Percentiles rank a stretch among this genome's conserved stretches.
phyloP scores from a whole-genome alignment of 2,113 vertebrate species.

The Megalops atlanticus region DNA sequence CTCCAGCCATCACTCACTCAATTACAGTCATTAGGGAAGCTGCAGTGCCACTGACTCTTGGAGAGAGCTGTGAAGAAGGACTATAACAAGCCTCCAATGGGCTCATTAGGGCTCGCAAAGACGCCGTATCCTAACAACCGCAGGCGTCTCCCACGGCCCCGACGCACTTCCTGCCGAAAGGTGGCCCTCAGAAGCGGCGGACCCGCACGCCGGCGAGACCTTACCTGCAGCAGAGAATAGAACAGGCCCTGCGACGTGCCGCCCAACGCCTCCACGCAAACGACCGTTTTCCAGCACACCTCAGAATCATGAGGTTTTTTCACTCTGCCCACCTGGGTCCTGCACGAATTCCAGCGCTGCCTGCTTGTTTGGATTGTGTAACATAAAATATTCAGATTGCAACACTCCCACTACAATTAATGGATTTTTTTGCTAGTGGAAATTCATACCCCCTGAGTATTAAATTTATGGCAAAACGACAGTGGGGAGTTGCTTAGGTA shows the following conservation, averaged over 20 bases:
- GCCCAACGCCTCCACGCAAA: neutral
- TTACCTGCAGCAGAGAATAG: neutral
- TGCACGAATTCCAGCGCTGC: neutral
- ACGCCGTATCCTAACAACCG: conserved; percentile 56
- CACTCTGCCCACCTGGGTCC: neutral
- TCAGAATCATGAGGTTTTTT: neutral
- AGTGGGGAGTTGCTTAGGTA: neutral
- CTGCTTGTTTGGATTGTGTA: neutral
- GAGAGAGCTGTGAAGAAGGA: conserved; percentile 26
- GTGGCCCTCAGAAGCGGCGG: neutral
- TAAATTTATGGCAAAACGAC: neutral
- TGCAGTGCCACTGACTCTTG: conserved; percentile 20
- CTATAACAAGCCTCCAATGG: conserved; percentile 53
- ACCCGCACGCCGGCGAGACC: neutral
- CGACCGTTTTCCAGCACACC: neutral
- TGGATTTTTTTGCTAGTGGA: neutral
- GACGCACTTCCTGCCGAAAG: neutral
- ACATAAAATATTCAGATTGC: neutral
- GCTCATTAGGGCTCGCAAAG: conserved; percentile 56
- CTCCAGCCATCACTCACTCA: conserved; percentile 37
- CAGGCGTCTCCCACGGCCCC: conserved; percentile 50
- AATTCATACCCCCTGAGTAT: neutral
- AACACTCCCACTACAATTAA: neutral
- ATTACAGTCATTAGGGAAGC: conserved; percentile 37
- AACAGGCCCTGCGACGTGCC: neutral